Conservation (phyloP, 2,797 vertebrate genomes). For the Enteromius trimaculatus region DNA sequence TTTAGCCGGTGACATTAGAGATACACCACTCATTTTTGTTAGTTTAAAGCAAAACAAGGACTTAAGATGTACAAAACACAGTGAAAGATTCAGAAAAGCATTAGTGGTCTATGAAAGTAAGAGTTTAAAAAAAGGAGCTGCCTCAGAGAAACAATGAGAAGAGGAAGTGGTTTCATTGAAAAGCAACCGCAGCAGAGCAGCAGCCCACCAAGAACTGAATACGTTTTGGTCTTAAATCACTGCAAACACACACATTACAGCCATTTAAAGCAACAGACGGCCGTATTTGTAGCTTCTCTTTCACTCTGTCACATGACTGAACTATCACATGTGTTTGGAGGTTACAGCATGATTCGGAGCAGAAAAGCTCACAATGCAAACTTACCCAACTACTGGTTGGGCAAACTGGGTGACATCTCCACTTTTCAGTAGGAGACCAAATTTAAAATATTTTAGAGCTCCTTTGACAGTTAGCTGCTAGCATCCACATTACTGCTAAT, state of each 20-base stretch:
- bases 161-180: constrained; percentile 37
- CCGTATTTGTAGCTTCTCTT: constrained; percentile 9
- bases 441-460: not conserved
- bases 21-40: constrained; percentile 10
- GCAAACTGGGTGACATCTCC: not conserved
- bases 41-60: not conserved
- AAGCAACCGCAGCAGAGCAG: constrained; percentile 20
- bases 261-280: constrained; percentile 19
- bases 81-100: not conserved
- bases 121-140: constrained; percentile 29
- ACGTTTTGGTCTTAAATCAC: constrained; percentile 32
- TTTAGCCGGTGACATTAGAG: constrained; percentile 41
- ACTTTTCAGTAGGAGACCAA: not conserved
- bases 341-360: not conserved
- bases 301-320: constrained; percentile 7
- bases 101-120: constrained; percentile 34
- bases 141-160: constrained; percentile 23
- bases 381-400: not conserved
- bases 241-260: constrained; percentile 5
- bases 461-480: not conserved
- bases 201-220: constrained; percentile 14
- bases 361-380: constrained; percentile 26
- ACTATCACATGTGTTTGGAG: constrained; percentile 13
- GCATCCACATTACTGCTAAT: not conserved
- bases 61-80: not conserved